phyloP scores from a whole-genome alignment of 1,140 invertebrate species.

The Hesperophylax magnus region DNA sequence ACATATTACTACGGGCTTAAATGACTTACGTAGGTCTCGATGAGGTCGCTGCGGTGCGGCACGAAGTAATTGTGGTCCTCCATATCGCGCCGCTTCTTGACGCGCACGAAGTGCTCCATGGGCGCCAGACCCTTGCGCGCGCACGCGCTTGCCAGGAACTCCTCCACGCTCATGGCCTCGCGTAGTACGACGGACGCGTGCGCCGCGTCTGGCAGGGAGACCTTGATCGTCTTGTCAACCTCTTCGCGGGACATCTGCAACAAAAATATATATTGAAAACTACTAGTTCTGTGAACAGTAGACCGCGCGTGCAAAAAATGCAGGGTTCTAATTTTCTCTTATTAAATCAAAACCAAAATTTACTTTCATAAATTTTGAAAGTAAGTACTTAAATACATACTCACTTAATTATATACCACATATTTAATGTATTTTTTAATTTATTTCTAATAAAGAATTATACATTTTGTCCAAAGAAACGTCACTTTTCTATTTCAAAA shows the following conservation, averaged over 20 bases:
- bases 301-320: too few species aligned
- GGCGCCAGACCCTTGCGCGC: conserved; percentile 91
- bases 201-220: conserved; percentile 87
- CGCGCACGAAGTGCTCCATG: conserved; percentile 95
- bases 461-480: too few species aligned
- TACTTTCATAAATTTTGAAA: too few species aligned
- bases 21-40: conserved; percentile 94
- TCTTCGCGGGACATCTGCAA: conserved; percentile 85
- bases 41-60: conserved; percentile 90
- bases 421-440: too few species aligned
- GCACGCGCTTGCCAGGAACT: conserved; percentile 93
- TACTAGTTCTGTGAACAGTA: too few species aligned
- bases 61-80: conserved; percentile 97
- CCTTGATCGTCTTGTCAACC: conserved; percentile 88
- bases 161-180: conserved; percentile 94
- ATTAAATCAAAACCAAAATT: too few species aligned
- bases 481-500: too few species aligned
- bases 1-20: not conserved
- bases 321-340: too few species aligned
- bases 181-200: conserved; percentile 87
- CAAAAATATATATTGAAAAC: not conserved
- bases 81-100: conserved; percentile 94
- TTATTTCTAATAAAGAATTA: too few species aligned
- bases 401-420: too few species aligned
- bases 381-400: too few species aligned